Evolutionary conservation across 2,888 invertebrate genomes (phyloP).

Genomic region (Ochropleura plecta): DNA sequence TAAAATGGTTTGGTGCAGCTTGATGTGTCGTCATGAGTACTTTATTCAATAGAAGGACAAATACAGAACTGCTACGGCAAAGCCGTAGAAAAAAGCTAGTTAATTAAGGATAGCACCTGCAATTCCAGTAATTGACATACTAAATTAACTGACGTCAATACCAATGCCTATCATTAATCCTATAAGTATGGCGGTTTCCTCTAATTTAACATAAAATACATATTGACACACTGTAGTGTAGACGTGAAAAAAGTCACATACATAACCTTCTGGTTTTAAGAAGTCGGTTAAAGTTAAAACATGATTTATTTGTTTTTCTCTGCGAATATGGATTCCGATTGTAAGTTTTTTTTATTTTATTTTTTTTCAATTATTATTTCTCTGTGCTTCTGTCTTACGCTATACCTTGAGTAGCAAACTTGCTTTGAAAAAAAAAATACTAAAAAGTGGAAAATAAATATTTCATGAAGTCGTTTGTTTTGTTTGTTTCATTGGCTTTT

Average conservation of each 20-base stretch:
- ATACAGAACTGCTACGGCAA: too few relatives aligned
- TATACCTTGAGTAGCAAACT: too few relatives aligned
- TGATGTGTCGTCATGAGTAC: too few relatives aligned
- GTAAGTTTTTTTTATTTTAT: background rate
- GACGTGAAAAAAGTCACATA: background rate
- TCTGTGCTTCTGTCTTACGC: too few relatives aligned
- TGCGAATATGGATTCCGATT: background rate
- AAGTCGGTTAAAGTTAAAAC: background rate
- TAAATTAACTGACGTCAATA: background rate
- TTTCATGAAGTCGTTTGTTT: too few relatives aligned
- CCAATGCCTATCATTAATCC: background rate
- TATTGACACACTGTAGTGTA: background rate
- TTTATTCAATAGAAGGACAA: too few relatives aligned
- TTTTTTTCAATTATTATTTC: too few relatives aligned
- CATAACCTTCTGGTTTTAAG: background rate
- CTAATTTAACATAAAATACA: background rate
- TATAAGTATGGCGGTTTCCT: background rate
- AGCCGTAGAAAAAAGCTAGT: background rate
- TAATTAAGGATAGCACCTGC: background rate
- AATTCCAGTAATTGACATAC: background rate
- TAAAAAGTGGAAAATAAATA: too few relatives aligned
- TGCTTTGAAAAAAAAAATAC: too few relatives aligned
- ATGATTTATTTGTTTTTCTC: background rate
- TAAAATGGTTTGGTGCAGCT: too few relatives aligned
- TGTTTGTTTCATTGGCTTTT: too few relatives aligned